Percentiles rank a stretch among this genome's conserved stretches.
These are phyloP conservation scores for Platysteira castanea DNA, from an alignment of 2,113 vertebrate genomes.

Conservation along the genomic window DNA sequence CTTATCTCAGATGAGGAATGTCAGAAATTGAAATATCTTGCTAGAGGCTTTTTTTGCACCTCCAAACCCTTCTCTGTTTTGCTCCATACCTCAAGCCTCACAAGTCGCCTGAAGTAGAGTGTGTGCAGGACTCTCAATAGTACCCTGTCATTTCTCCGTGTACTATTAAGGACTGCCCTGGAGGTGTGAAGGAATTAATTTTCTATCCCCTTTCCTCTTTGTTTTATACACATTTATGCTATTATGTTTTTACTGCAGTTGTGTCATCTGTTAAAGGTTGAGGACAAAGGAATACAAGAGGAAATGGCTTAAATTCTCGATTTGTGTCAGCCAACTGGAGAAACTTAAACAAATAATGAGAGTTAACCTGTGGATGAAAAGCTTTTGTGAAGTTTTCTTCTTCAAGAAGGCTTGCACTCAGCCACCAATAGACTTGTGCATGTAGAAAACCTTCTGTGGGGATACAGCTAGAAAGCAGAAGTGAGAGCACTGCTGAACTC, in stretches of 20 bases:
- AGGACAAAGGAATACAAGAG: neutral
- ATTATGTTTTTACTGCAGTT: neutral
- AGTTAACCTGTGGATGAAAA: neutral
- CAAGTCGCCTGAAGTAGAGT: neutral
- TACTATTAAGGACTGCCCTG: neutral
- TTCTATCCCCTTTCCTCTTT: neutral
- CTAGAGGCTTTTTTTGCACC: neutral
- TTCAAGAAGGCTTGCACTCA: neutral
- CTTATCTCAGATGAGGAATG: neutral
- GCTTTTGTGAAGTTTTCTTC: neutral
- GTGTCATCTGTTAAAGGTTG: neutral
- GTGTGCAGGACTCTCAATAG: neutral
- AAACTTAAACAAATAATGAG: neutral
- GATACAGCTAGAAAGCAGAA: too few relatives aligned
- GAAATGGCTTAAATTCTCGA: neutral
- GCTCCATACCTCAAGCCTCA: neutral
- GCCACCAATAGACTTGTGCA: neutral
- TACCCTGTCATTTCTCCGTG: neutral
- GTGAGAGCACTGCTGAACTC: too few relatives aligned
- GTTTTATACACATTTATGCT: neutral
- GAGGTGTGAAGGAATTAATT: accelerated
- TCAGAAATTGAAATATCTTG: neutral
- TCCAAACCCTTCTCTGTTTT: neutral
- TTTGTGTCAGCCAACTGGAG: neutral
- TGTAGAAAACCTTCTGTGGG: neutral